Percentiles rank a stretch among this genome's conserved stretches.
Conservation (phyloP, 2,797 vertebrate genomes). For the Falco naumanni region DNA sequence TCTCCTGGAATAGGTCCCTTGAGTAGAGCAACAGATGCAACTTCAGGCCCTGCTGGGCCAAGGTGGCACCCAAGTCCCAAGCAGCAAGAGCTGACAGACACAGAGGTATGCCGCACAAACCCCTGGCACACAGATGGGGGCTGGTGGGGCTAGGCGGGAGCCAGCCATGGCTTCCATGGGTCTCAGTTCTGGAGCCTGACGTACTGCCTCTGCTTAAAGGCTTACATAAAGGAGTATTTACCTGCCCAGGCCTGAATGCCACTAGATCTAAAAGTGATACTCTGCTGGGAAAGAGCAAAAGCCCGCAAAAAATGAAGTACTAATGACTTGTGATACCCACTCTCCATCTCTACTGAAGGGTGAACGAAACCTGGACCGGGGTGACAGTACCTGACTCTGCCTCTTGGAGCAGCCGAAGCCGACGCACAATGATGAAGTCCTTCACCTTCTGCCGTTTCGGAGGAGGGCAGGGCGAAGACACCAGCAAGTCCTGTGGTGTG, state of each 20-base stretch:
- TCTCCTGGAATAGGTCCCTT: not conserved
- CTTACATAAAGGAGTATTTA: not conserved
- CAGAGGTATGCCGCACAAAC: not conserved
- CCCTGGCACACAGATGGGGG: fast-evolving
- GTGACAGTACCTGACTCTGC: slow-evolving; percentile 64
- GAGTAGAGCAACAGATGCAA: not conserved
- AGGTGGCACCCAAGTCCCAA: not conserved
- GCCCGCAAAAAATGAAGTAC: not conserved
- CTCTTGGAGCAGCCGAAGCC: slow-evolving; percentile 78
- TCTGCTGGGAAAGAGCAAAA: not conserved
- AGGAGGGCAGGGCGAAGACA: slow-evolving; percentile 62
- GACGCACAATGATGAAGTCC: slow-evolving; percentile 82
- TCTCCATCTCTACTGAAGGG: not conserved
- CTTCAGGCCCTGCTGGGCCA: not conserved
- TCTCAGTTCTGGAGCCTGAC: not conserved
- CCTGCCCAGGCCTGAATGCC: not conserved
- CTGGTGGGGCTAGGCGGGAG: fast-evolving
- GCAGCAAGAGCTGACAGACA: not conserved
- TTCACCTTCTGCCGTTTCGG: slow-evolving; percentile 81
- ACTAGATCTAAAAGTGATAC: not conserved
- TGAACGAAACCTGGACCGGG: fast-evolving
- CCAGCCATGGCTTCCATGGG: fast-evolving
- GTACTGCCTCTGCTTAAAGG: not conserved
- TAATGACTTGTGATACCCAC: fast-evolving
- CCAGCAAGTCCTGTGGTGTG: slow-evolving; percentile 83